Base-by-base conservation (phyloP, 2,888 invertebrate species). In the Vandiemenella viatica region DNA sequence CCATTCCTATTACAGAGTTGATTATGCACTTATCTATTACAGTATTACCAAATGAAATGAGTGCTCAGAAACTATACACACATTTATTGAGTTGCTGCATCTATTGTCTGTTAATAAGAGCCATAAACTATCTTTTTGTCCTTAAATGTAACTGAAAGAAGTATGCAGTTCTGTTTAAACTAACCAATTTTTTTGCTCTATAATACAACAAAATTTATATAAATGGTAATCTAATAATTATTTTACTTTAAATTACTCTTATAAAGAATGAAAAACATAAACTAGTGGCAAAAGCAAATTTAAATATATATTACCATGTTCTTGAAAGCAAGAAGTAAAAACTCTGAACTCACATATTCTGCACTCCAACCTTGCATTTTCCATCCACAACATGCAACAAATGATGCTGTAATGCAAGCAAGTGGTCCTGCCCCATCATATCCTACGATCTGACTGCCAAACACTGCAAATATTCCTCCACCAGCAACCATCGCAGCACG, bases 391-490 rank as follows among this genome's bases (percentile, higher is more conserved):
- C 71, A 67, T 1, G 75, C 73, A 40, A 75, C 68, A 58, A 77
- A 76, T 2, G 76, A 69, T 46, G 72, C 63, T 43, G 69, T 67
- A 15, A 74, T 72, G 58, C 73, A 72, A 6, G 66, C 76, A 16
- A 82, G 63, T 7, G 80, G 73, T 15, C 77, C 77, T 26, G 79
- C 77, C 13, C 80, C 80, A 13, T 74, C 70, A 58, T 76, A 74
- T 17, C 73, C 73, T 53, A 77, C 65, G 19, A 67, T 65, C 50
- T 72, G 70, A 58, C 78, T 77, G 38, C 78, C 78, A 63, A 80
- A 72, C 48, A 79, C 71, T 1, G 79, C 73, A 48, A 82, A 65
- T 44, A 76, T 67, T 46, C 82, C 80, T 44, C 77, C 77, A 46
- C 74, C 69, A 45, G 77, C 65, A 42, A 79, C 65, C 57, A 79